These are phyloP conservation scores for Harpagoxenus sublaevis DNA, from an alignment of 2,888 invertebrate genomes.

Conservation along the genomic window DNA sequence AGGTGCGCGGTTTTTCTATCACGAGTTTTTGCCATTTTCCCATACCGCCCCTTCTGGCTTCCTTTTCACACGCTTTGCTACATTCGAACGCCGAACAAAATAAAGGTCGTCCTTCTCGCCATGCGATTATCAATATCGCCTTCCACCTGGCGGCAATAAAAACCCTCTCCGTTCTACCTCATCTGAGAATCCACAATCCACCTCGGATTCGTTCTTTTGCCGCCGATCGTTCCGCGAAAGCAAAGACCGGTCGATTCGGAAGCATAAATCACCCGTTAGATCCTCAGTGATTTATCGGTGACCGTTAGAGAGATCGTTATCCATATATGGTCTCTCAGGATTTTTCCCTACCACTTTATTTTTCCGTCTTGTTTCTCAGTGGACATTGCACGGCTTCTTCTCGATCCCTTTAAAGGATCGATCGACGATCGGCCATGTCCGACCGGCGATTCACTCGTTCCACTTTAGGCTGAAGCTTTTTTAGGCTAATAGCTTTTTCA, in stretches of 20 bases:
- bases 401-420: conserved; percentile 39
- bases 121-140: conserved; percentile 25
- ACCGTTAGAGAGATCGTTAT: conserved; percentile 66
- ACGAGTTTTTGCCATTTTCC: background rate
- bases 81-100: conserved; percentile 3
- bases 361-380: conserved; percentile 53
- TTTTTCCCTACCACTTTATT: conserved; percentile 58
- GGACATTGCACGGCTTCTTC: background rate
- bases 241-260: conserved; percentile 73
- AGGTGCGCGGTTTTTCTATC: background rate
- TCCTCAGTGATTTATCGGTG: conserved; percentile 67
- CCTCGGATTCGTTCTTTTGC: background rate
- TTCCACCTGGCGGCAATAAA: conserved; percentile 42
- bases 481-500: conserved; percentile 22
- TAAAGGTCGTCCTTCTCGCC: conserved; percentile 14
- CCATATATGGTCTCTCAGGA: conserved; percentile 69
- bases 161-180: background rate
- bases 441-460: conserved; percentile 65
- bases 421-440: conserved; percentile 36
- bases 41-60: background rate
- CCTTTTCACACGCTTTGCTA: conserved; percentile 18
- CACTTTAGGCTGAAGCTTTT: conserved; percentile 58
- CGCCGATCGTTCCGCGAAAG: conserved; percentile 56
- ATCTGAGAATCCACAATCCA: conserved; percentile 24
- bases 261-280: conserved; percentile 76